Conservation (phyloP, 2,888 invertebrate species). For the Lasioglossum vierecki region DNA sequence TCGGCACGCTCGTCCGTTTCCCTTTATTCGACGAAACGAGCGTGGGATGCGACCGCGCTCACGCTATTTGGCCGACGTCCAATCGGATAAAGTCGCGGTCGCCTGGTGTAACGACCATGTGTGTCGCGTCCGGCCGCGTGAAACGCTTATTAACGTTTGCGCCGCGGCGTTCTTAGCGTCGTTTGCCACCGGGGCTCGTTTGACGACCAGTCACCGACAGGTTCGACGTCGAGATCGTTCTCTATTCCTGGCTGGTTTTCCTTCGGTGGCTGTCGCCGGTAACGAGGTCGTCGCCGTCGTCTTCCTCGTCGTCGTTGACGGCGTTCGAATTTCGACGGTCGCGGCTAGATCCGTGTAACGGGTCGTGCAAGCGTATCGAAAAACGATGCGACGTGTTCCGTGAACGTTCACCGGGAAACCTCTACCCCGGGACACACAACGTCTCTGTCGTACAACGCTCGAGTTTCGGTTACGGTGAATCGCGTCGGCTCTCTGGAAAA, state of each 20-base stretch:
- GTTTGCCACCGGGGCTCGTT: not conserved
- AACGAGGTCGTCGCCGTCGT: slow-evolving; percentile 1
- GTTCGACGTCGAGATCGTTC: not conserved
- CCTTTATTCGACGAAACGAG: slow-evolving; percentile 52
- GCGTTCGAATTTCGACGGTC: slow-evolving; percentile 6
- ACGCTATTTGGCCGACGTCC: slow-evolving; percentile 79
- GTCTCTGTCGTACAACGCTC: slow-evolving; percentile 24
- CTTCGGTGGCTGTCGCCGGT: not conserved
- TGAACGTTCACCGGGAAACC: not conserved
- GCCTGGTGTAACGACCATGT: slow-evolving; percentile 29
- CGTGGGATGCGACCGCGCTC: slow-evolving; percentile 69
- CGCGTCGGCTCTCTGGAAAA: slow-evolving; percentile 19
- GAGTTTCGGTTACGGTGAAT: slow-evolving; percentile 35
- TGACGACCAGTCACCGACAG: not conserved
- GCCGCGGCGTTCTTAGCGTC: slow-evolving; percentile 18
- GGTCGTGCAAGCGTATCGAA: slow-evolving; percentile 11
- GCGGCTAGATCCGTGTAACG: not conserved
- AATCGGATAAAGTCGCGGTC: slow-evolving; percentile 68
- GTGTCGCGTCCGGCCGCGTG: slow-evolving; percentile 43
- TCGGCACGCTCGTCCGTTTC: slow-evolving; percentile 41
- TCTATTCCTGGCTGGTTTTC: not conserved
- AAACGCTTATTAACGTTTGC: slow-evolving; percentile 58
- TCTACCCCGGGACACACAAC: not conserved
- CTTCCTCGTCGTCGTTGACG: not conserved
- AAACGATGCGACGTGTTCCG: slow-evolving; percentile 3